Conservation (phyloP, 2,797 vertebrate genomes). For the Diceros bicornis region DNA sequence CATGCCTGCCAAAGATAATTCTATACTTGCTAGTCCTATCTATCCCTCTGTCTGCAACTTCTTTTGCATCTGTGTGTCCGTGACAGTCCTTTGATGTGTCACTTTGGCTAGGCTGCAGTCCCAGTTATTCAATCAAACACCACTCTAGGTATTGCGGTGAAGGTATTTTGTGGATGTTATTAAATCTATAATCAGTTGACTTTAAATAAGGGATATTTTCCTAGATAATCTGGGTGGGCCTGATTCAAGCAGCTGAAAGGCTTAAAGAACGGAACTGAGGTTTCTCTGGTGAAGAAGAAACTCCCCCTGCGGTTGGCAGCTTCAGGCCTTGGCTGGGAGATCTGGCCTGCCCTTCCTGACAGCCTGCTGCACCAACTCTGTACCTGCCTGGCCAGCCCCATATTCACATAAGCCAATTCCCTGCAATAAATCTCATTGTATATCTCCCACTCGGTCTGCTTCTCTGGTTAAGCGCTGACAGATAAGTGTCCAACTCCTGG, state of each 20-base stretch:
- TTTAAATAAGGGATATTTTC: not conserved
- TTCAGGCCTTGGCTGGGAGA: accelerated
- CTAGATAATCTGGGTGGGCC: not conserved
- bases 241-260: not conserved
- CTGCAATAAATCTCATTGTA: not conserved
- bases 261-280: not conserved
- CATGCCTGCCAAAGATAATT: not conserved
- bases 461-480: not conserved
- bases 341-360: not conserved
- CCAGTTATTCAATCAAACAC: not conserved
- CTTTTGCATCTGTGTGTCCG: not conserved
- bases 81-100: not conserved
- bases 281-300: not conserved
- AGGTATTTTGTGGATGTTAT: not conserved
- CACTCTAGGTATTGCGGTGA: not conserved
- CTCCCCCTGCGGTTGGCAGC: accelerated
- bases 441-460: not conserved
- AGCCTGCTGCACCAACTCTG: not conserved
- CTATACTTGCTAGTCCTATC: not conserved
- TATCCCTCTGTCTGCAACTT: not conserved
- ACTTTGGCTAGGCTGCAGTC: not conserved
- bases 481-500: not conserved
- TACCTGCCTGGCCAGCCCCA: not conserved
- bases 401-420: not conserved
- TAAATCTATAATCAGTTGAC: not conserved